These are phyloP conservation scores for Pycnonotus jocosus DNA, from an alignment of 2,113 vertebrate genomes.

Conservation along the genomic window DNA sequence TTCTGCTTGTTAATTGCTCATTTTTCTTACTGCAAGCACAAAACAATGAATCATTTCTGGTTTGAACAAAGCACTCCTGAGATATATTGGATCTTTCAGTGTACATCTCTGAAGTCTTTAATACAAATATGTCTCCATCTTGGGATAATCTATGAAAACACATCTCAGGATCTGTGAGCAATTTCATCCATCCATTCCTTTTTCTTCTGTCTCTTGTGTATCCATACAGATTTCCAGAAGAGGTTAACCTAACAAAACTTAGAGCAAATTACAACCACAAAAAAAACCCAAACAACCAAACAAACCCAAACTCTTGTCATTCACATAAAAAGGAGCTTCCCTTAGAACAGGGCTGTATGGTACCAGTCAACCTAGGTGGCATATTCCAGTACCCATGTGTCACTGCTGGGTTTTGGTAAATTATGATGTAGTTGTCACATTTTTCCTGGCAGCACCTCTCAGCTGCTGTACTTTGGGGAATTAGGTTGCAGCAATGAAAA, in stretches of 20 bases:
- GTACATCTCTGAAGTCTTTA: background rate
- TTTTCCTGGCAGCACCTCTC: conserved; percentile 40
- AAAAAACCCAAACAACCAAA: rapidly evolving
- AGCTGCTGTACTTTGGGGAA: conserved; percentile 5
- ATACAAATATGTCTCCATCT: background rate
- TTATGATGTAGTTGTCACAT: background rate
- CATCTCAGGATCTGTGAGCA: background rate
- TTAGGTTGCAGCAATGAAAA: conserved; percentile 36
- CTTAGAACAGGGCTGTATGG: background rate
- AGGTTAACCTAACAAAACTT: background rate
- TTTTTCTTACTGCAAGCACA: background rate
- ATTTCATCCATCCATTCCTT: background rate
- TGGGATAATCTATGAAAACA: background rate
- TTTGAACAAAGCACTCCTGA: background rate
- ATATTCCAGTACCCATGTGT: background rate
- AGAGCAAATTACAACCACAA: background rate
- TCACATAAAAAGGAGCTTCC: background rate
- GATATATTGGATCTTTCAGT: background rate
- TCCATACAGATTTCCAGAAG: background rate
- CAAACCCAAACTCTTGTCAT: background rate
- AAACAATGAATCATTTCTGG: background rate
- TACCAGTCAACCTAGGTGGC: background rate
- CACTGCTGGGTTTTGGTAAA: background rate
- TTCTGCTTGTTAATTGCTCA: background rate
- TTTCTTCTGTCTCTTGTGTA: background rate